phyloP scores from a whole-genome alignment of 92 coral and sea anemone genomes.

The Zoanthus sociatus region DNA sequence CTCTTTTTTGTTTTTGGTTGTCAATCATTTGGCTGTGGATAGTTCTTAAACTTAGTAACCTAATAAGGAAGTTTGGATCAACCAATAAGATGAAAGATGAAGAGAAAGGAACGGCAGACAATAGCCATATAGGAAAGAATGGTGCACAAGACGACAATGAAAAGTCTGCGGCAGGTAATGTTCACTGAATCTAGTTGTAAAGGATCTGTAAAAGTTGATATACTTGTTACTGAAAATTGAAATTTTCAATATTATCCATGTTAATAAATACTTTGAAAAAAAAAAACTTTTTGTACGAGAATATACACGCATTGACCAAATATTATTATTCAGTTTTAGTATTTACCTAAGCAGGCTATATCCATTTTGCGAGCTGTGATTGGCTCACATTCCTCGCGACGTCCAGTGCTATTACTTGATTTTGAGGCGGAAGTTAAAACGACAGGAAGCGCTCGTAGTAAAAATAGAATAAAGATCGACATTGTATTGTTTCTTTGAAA shows the following conservation, averaged over 20 bases:
- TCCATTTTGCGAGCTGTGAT: no score
- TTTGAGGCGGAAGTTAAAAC: no score
- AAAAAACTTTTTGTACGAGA: no score
- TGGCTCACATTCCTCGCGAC: no score
- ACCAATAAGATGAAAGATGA: constrained; percentile 52
- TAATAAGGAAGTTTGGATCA: constrained; percentile 65
- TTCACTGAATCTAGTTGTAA: background rate
- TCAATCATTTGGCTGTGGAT: constrained; percentile 68
- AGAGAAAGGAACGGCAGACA: constrained; percentile 19
- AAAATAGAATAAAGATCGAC: no score
- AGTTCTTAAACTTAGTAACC: constrained; percentile 43
- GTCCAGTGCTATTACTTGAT: no score
- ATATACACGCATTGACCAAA: no score
- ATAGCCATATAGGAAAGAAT: constrained; percentile 9
- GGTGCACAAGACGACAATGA: background rate
- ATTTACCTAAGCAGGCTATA: no score
- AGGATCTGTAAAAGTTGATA: background rate
- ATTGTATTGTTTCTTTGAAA: no score
- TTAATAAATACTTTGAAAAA: no score
- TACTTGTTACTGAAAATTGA: background rate
- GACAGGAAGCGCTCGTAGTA: no score
- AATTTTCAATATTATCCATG: background rate
- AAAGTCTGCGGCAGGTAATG: constrained; percentile 19
- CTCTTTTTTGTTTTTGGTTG: constrained; percentile 90
- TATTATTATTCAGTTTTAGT: no score